Evolutionary conservation across 2,797 vertebrate species (phyloP).

Genomic region (Sebastolobus altivelis): DNA sequence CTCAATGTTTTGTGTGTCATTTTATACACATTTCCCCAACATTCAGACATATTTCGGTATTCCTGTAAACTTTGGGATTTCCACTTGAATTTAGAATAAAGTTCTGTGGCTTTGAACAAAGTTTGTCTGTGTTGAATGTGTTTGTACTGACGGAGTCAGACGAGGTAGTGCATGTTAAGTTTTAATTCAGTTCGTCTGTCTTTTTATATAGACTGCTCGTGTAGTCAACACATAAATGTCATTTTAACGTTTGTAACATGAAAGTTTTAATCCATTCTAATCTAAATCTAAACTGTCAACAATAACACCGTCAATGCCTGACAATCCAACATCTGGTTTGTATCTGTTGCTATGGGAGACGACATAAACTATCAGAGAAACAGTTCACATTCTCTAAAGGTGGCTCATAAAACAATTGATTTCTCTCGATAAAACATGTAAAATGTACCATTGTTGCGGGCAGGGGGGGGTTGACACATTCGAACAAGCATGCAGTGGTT

Average conservation of each 20-base stretch:
- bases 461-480: neutral
- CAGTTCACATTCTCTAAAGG: constrained; percentile 4
- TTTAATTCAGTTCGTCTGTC: constrained; percentile 9
- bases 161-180: neutral
- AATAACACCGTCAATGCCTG: neutral
- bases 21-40: neutral
- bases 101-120: constrained; percentile 13
- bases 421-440: neutral
- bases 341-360: constrained; percentile 21
- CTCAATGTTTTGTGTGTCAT: neutral
- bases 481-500: neutral
- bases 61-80: constrained; percentile 4
- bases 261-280: neutral
- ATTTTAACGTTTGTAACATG: neutral
- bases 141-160: constrained; percentile 1
- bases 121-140: constrained; percentile 4
- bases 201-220: neutral
- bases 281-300: constrained; percentile 19
- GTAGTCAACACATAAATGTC: neutral
- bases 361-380: constrained; percentile 24
- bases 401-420: neutral
- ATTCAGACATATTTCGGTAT: neutral
- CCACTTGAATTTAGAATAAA: neutral
- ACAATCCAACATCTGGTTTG: constrained; percentile 24
- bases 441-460: neutral